Evolutionary conservation across 2,797 vertebrate species (phyloP), one percentile per base, ranked within the genome.

Genomic region (Alauda arvensis): DNA sequence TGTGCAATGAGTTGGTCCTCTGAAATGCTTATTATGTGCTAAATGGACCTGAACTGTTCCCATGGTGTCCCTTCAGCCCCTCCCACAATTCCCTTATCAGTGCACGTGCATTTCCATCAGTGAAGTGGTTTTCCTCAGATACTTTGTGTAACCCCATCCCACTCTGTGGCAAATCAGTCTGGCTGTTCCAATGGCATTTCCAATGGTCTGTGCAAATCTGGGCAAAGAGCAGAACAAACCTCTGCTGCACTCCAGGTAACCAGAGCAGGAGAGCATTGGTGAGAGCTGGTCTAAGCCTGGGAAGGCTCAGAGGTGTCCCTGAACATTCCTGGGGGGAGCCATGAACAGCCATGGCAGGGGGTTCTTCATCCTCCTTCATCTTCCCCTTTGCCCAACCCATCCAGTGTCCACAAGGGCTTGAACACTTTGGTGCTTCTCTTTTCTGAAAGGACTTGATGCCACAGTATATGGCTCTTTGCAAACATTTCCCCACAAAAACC

Each of bases 401-500:
- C 31, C 31, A 2, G 3, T 0, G 10, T 8, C 59, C 33, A 42
- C 0, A 0, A 70, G 26, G 24, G 10, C n/a, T n/a, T 25, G 19
- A 72, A 26, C 7, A 3, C 10, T 46, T 39, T 2, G 24, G 5
- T 34, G 42, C 15, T 88, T 68, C 51, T 8, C 8, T 77, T 21
- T 28, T 49, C 79, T 51, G 55, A 14, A 43, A 40, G 60, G 7
- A 4, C 3, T 46, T 37, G 2, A 1, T 16, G 12, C n/a, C 24
- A 69, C 49, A 46, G 6, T 2, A 6, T 0, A 5, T 9, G 45
- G 8, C 14, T 34, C 17, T 51, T 33, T 48, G 16, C 68, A 74
- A 79, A 37, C 1, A 8, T 31, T 25, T 28, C 18, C 33, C 24
- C 49, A 18, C 2, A 2, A 11, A 20, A 51, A 19, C 3, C 28